Conservation (phyloP, 2,797 vertebrate genomes). For the Cuniculus paca region DNA sequence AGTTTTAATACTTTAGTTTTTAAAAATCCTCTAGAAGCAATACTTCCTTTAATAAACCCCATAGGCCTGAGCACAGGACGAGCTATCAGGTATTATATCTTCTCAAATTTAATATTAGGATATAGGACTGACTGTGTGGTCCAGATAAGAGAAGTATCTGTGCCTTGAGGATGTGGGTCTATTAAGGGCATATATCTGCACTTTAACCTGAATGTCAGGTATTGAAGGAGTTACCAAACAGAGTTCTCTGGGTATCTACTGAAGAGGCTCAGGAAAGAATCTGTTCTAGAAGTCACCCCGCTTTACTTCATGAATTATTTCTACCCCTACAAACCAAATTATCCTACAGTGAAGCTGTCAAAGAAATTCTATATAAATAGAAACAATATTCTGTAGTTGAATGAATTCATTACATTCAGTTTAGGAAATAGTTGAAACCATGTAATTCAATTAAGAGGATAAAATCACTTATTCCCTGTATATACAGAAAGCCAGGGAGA, state of each 20-base stretch:
- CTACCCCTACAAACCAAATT: conserved; percentile 48
- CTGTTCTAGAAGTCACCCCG: not conserved
- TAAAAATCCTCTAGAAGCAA: not conserved
- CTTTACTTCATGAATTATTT: conserved; percentile 59
- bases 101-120: conserved; percentile 1
- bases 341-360: conserved; percentile 13
- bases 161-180: not conserved
- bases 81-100: not conserved
- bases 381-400: conserved; percentile 44
- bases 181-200: not conserved
- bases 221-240: conserved; percentile 32
- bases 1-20: conserved; percentile 15
- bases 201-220: not conserved
- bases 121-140: not conserved
- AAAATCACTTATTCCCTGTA: conserved; percentile 41
- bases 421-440: conserved; percentile 59
- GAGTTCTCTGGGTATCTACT: not conserved
- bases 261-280: conserved; percentile 4
- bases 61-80: not conserved
- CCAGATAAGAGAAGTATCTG: not conserved
- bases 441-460: not conserved
- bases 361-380: conserved; percentile 44
- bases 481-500: not conserved
- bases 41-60: conserved; percentile 40
- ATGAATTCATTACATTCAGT: conserved; percentile 12